A percentile compares a stretch with the other conserved stretches of the same genome.
Evolutionary conservation across 2,888 invertebrate genomes (phyloP).

Genomic region (Lottia gigantea): DNA sequence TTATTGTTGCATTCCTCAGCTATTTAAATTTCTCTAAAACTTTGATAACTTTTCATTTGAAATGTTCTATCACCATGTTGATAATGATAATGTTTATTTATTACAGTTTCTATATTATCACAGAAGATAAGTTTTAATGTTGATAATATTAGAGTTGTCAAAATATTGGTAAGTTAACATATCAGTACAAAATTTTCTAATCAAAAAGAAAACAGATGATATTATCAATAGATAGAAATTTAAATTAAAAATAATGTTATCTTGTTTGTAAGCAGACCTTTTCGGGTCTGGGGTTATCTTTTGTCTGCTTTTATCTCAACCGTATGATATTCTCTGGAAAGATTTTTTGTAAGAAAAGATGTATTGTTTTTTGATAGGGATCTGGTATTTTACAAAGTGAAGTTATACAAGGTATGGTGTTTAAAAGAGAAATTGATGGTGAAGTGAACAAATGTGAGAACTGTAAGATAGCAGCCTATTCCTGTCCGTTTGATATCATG

Average conservation of each 20-base stretch:
- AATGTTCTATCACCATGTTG: too few relatives aligned
- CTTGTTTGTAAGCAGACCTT: too few relatives aligned
- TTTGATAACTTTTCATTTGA: too few relatives aligned
- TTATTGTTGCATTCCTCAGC: too few relatives aligned
- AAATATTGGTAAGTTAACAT: conserved; percentile 74
- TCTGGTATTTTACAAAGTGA: conserved; percentile 78
- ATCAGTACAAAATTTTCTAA: not conserved
- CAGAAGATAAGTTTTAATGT: conserved; percentile 91
- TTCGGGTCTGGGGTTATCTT: too few relatives aligned
- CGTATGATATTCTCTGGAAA: too few relatives aligned
- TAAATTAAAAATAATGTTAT: too few relatives aligned
- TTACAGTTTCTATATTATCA: conserved; percentile 82
- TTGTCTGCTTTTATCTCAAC: too few relatives aligned
- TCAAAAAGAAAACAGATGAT: too few relatives aligned
- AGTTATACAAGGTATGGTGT: conserved; percentile 97
- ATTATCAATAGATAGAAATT: too few relatives aligned
- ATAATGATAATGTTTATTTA: not conserved
- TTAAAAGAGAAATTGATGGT: conserved; percentile 95
- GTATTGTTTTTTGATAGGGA: conserved; percentile 72
- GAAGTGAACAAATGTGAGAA: conserved; percentile 81
- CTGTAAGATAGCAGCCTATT: conserved; percentile 92
- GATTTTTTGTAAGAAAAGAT: too few relatives aligned
- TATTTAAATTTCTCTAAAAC: too few relatives aligned
- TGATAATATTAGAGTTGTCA: conserved; percentile 95
- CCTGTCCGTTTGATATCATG: conserved; percentile 93